Evolutionary conservation across 2,797 vertebrate genomes (phyloP).

Genomic region (Silurus lanzhouensis): DNA sequence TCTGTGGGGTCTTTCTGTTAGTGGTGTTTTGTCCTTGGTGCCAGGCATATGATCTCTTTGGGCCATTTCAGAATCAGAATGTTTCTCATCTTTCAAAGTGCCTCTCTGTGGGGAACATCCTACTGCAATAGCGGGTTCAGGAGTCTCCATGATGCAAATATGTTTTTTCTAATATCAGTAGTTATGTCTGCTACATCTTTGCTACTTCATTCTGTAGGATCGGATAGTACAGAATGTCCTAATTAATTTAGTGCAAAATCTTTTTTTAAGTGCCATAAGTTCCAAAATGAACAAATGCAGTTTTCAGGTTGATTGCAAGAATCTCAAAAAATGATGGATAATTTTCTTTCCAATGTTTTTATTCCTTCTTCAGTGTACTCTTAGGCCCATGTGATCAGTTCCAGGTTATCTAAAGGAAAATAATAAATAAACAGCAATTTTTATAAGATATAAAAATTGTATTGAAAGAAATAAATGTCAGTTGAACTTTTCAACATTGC

Average conservation of each 20-base stretch:
- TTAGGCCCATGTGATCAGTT: conserved; percentile 34
- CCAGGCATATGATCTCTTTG: conserved; percentile 41
- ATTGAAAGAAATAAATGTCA: not conserved
- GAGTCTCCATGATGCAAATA: conserved; percentile 87
- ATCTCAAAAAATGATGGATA: conserved; percentile 34
- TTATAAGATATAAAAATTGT: not conserved
- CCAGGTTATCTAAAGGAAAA: conserved; percentile 44
- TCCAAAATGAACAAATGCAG: conserved; percentile 21
- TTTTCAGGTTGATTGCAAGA: conserved; percentile 17
- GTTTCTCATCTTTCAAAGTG: conserved; percentile 46
- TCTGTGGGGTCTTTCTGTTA: conserved; percentile 36
- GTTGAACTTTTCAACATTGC: not conserved
- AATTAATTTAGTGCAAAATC: conserved; percentile 14
- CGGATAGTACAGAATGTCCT: conserved; percentile 25
- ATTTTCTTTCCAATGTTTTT: conserved; percentile 35
- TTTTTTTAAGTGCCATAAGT: conserved; percentile 39
- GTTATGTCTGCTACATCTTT: conserved; percentile 78
- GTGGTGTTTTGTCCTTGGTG: conserved; percentile 46
- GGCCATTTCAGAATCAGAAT: conserved; percentile 40
- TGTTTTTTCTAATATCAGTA: conserved; percentile 71
- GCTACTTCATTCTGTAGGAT: conserved; percentile 64
- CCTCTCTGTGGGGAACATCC: conserved; percentile 79
- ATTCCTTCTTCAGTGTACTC: conserved; percentile 33
- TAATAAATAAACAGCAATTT: conserved; percentile 16
- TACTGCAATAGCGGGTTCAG: conserved; percentile 85